Conservation (phyloP, 2,888 invertebrate genomes). For the Gasteruption jaculator region DNA sequence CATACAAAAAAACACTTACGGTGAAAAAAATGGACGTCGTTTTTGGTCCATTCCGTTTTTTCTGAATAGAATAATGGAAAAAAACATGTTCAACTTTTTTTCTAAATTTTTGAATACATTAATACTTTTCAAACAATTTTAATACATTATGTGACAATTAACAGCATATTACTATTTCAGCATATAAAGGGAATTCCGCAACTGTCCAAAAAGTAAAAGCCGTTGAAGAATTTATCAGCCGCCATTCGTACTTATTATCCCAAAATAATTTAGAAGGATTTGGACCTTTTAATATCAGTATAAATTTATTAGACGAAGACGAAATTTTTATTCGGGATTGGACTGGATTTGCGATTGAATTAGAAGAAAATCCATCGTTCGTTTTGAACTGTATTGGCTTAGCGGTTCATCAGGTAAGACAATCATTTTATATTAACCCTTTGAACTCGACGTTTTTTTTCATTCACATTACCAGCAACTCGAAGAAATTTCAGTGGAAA, state of each 20-base stretch:
- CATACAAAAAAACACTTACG: no score
- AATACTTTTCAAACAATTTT: no score
- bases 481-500: no score
- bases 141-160: no score
- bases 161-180: constrained; percentile 26
- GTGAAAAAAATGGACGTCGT: no score
- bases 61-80: no score
- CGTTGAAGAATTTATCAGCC: constrained; percentile 57
- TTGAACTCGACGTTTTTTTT: constrained; percentile 3
- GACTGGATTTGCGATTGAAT: constrained; percentile 62
- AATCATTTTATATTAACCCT: constrained; percentile 5
- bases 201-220: constrained; percentile 54
- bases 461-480: no score
- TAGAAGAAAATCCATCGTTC: constrained; percentile 64
- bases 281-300: constrained; percentile 58
- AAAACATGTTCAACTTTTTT: no score
- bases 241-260: constrained; percentile 43
- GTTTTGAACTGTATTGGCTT: constrained; percentile 69
- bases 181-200: constrained; percentile 52
- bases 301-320: constrained; percentile 58
- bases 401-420: constrained; percentile 70
- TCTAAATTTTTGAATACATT: no score
- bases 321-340: constrained; percentile 58
- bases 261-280: constrained; percentile 59
- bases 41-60: no score